Evolutionary conservation across 1,140 invertebrate genomes (phyloP).

Genomic region (Pectinophora gossypiella): DNA sequence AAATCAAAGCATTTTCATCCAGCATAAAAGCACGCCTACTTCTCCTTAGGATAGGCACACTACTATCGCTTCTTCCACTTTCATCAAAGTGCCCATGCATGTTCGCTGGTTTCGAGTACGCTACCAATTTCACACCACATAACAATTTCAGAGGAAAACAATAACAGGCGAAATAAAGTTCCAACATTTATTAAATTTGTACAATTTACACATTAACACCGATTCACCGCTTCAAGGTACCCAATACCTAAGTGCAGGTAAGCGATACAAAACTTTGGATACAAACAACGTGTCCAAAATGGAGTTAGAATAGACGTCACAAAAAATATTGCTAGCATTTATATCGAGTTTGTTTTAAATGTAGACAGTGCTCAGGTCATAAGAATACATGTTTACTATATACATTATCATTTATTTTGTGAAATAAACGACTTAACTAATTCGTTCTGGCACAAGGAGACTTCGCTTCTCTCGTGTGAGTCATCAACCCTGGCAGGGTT

Average conservation of each 20-base stretch:
- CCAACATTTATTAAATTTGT: slow-evolving; percentile 70
- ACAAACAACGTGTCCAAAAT: slow-evolving; percentile 15
- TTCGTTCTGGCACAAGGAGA: too few species aligned
- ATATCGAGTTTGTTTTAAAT: slow-evolving; percentile 6
- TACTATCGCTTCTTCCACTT: too few species aligned
- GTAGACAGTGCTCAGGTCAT: slow-evolving; percentile 7
- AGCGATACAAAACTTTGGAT: slow-evolving; percentile 12
- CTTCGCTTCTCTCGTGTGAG: too few species aligned
- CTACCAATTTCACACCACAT: too few species aligned
- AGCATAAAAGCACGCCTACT: too few species aligned
- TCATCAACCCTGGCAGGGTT: too few species aligned
- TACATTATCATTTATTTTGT: too few species aligned
- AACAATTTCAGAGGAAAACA: not conserved
- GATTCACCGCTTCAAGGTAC: slow-evolving; percentile 17
- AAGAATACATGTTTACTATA: slow-evolving; percentile 5
- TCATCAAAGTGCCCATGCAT: too few species aligned
- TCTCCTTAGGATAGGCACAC: too few species aligned
- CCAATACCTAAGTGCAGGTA: slow-evolving; percentile 16
- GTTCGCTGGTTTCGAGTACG: too few species aligned
- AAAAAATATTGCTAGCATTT: slow-evolving; percentile 21
- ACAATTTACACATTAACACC: slow-evolving; percentile 56
- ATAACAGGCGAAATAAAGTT: slow-evolving; percentile 12
- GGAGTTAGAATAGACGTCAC: slow-evolving; percentile 13
- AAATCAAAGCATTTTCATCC: too few species aligned
- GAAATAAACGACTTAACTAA: too few species aligned